A percentile compares a stretch with the other conserved stretches of the same genome.
These are phyloP conservation scores for Harmothoe impar DNA, from an alignment of 2,888 invertebrate genomes.

Conservation along the genomic window DNA sequence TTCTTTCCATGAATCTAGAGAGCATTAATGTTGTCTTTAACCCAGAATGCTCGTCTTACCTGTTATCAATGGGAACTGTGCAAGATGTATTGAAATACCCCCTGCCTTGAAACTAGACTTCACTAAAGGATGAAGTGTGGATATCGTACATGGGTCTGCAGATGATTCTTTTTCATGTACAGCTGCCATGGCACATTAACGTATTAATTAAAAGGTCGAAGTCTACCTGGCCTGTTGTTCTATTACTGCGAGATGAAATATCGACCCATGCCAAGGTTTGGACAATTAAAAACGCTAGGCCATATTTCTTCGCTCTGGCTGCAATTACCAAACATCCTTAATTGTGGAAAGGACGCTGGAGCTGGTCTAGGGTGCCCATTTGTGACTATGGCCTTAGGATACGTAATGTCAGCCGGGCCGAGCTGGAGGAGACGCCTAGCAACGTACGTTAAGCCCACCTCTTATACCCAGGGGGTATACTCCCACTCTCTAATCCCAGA, in stretches of 20 bases:
- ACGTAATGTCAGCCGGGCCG: background rate
- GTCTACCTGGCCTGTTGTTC: background rate
- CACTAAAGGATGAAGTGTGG: too few relatives aligned
- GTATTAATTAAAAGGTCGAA: background rate
- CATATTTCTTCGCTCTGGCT: background rate
- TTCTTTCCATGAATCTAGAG: background rate
- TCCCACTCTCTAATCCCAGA: background rate
- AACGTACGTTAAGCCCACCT: constrained; percentile 6
- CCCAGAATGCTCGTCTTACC: too few relatives aligned
- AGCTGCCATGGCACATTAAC: too few relatives aligned
- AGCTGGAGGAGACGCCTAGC: constrained; percentile 1
- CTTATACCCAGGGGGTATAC: background rate
- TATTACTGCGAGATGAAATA: constrained; percentile 2
- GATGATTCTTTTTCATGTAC: too few relatives aligned
- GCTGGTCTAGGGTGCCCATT: background rate
- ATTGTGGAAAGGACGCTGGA: background rate
- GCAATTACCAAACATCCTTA: constrained; percentile 27
- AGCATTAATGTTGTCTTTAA: too few relatives aligned
- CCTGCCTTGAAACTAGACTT: too few relatives aligned
- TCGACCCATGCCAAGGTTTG: background rate
- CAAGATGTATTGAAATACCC: too few relatives aligned
- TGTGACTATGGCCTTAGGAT: background rate
- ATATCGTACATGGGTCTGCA: too few relatives aligned
- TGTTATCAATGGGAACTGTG: too few relatives aligned
- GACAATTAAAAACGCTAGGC: constrained; percentile 19